Evolutionary conservation across 2,113 vertebrate genomes (phyloP), one percentile per base, ranked within the genome.

Genomic region (Seriola quinqueradiata): DNA sequence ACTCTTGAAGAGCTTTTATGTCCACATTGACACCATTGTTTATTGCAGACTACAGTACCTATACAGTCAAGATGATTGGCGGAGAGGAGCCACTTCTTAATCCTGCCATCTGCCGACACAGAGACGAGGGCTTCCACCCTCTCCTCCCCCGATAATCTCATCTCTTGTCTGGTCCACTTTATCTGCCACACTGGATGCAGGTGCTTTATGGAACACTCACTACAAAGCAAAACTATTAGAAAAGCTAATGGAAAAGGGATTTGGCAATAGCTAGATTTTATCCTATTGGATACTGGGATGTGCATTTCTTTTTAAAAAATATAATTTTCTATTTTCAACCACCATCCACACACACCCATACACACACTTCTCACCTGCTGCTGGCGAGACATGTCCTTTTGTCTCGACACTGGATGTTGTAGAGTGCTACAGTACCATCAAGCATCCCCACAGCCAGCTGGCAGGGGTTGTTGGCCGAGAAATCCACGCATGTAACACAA

Each of bases 401-500:
- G 0, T 48, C 50, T 14, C 14, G 28, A 61, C 74, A 92, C 46
- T 81, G 90, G 0, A 98, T 91, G 0, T 96, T 92, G 46, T 96
- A 98, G 81, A 97, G 23, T 0, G 95, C 91, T 1, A 99, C 70
- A 0, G 64, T 91, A 1, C 97, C 98, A 0, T 92, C 77, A 25
- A 94, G 84, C 94, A 91, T 93, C 25, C 97, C 98, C 1, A 97
- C 96, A 0, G 97, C 97, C 73, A 99, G 32, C 16, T 96, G 95
- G 3, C 92, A 84, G 0, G 96, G 95, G 23, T 89, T 80, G 0
- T 6, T 85, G 48, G 59, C n/a, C 0, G 97, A 99, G 68, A 99
- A 99, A 86, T 98, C 97, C 93, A 99, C 9, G 1, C 95, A 92
- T 0, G 95, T 97, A 2, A 99, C 96, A 0, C 94, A 90, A 5